Percentiles rank a stretch among this genome's conserved stretches.
Conservation (phyloP, 2,797 vertebrate genomes). For the Gephyroberyx darwinii region DNA sequence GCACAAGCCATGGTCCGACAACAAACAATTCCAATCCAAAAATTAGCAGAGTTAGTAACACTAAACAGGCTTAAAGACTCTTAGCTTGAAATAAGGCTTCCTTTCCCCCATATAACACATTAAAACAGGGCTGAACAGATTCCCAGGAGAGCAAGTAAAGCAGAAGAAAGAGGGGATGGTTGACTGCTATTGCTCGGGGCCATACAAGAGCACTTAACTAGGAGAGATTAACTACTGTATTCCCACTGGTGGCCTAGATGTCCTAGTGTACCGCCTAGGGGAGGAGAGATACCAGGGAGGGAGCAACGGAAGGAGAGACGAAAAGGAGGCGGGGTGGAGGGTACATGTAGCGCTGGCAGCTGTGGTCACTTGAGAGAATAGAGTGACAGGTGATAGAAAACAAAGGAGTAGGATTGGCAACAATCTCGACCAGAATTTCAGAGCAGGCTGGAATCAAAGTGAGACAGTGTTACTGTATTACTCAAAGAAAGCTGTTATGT, state of each 20-base stretch:
- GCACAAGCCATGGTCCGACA: not conserved
- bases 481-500: no score
- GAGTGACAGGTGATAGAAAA: slow-evolving; percentile 61
- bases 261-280: slow-evolving; percentile 73
- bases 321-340: slow-evolving; percentile 23
- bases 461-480: no score
- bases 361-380: slow-evolving; percentile 51
- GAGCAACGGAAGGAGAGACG: slow-evolving; percentile 23
- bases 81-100: slow-evolving; percentile 52
- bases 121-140: slow-evolving; percentile 54
- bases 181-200: slow-evolving; percentile 74
- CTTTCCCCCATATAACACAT: slow-evolving; percentile 47
- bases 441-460: no score
- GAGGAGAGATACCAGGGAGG: slow-evolving; percentile 52
- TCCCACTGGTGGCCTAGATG: slow-evolving; percentile 73
- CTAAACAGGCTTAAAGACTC: slow-evolving; percentile 37
- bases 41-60: slow-evolving; percentile 41
- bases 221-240: slow-evolving; percentile 78
- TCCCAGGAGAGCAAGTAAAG: slow-evolving; percentile 59
- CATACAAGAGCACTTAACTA: slow-evolving; percentile 80
- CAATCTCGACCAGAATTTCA: no score
- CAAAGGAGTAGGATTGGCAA: slow-evolving; percentile 16
- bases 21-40: slow-evolving; percentile 29
- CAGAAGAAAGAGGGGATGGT: slow-evolving; percentile 58
- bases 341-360: slow-evolving; percentile 49